Percentiles rank a stretch among this genome's conserved stretches.
Evolutionary conservation across 2,113 vertebrate genomes (phyloP).

Genomic region (Odontesthes bonariensis): DNA sequence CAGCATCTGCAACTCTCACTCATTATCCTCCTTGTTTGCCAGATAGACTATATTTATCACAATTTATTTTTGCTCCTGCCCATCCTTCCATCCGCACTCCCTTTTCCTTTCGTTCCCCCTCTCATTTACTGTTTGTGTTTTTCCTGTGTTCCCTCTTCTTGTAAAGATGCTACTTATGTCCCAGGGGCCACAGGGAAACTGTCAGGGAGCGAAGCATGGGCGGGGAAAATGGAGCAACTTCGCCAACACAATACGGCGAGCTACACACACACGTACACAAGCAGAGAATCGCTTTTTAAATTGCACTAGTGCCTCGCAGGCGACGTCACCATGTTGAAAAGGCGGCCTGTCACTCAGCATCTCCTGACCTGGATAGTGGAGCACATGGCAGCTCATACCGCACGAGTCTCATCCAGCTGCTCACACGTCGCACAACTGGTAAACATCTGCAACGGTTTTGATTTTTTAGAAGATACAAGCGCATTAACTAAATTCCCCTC

Average conservation of each 20-base stretch:
- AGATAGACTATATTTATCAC: slow-evolving; percentile 18
- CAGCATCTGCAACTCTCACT: neutral
- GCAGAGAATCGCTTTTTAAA: slow-evolving; percentile 20
- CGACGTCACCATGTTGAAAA: slow-evolving; percentile 9
- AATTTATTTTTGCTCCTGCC: neutral
- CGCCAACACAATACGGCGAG: slow-evolving; percentile 48
- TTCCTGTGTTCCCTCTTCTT: slow-evolving; percentile 25
- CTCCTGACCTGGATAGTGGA: slow-evolving; percentile 16
- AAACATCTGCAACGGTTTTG: neutral
- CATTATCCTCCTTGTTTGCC: neutral
- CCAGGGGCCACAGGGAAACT: slow-evolving; percentile 39
- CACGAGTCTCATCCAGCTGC: neutral
- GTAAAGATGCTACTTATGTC: slow-evolving; percentile 42
- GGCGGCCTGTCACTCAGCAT: neutral
- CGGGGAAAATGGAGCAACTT: slow-evolving; percentile 56
- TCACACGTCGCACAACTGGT: neutral
- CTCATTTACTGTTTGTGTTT: neutral
- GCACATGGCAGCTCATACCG: slow-evolving; percentile 35
- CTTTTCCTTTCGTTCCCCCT: neutral
- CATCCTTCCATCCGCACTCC: neutral
- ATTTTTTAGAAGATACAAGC: neutral
- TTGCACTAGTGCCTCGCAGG: slow-evolving; percentile 19
- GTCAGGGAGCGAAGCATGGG: slow-evolving; percentile 40
- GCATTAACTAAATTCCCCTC: neutral
- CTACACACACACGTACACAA: slow-evolving; percentile 25